Percentiles rank a stretch among this genome's conserved stretches.
phyloP scores from a whole-genome alignment of 2,888 invertebrate species.

The Corbicula japonica region DNA sequence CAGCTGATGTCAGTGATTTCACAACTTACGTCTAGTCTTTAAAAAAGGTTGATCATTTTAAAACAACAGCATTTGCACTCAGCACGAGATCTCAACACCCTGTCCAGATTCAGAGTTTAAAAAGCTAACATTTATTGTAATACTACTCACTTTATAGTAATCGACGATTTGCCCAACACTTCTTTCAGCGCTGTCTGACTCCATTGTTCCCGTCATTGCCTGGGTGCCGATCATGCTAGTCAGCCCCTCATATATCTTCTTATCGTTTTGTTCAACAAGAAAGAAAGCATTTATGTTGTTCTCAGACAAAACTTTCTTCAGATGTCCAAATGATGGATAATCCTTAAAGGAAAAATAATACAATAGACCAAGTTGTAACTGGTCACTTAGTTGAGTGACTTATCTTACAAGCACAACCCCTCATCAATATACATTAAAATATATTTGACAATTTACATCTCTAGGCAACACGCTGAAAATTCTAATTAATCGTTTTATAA shows the following conservation, averaged over 20 bases:
- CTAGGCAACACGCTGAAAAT: no score
- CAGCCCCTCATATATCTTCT: slow-evolving; percentile 33
- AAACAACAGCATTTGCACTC: no score
- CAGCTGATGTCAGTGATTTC: no score
- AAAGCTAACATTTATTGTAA: no score
- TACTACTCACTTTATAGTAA: slow-evolving; percentile 43
- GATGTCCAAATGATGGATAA: slow-evolving; percentile 97
- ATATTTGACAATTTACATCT: no score
- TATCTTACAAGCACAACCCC: no score
- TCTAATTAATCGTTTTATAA: no score
- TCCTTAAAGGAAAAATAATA: slow-evolving; percentile 88
- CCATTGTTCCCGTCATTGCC: slow-evolving; percentile 43
- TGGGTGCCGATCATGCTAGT: slow-evolving; percentile 53
- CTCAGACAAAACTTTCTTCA: slow-evolving; percentile 93
- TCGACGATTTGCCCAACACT: slow-evolving; percentile 42
- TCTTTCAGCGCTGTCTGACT: slow-evolving; percentile 21
- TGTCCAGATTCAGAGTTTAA: no score
- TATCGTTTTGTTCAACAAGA: slow-evolving; percentile 90
- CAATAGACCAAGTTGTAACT: neutral
- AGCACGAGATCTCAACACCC: no score
- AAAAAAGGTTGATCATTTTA: no score
- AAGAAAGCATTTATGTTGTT: slow-evolving; percentile 98
- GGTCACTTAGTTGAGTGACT: neutral
- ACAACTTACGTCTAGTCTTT: no score
- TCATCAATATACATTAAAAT: no score